Evolutionary conservation across 2,888 invertebrate genomes (phyloP), one percentile per base, ranked within the genome.

Genomic region (Platerodrilus igneus): DNA sequence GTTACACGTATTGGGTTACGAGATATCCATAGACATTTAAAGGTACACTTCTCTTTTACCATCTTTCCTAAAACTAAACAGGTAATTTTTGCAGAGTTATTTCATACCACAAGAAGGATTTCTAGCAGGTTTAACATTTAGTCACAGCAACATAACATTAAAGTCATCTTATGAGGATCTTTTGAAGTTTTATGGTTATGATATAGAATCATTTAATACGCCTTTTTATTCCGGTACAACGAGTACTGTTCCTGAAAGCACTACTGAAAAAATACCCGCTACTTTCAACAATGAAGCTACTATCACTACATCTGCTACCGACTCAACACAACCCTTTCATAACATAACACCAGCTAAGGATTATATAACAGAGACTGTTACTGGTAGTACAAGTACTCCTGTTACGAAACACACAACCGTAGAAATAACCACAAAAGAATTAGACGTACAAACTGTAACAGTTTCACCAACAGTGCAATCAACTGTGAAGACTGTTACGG

Each of bases 81-180:
- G 21, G 10, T 22, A n/a, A n/a, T 50, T 46, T 50, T 53, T 43
- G 43, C 72, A 85, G 89, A 88, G 85, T 31, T 89, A 89, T 62
- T 85, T 89, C 57, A 83, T 86, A 42, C 83, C 84, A 10, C 79
- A 81, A 55, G 86, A 89, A 59, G 88, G 88, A 21, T 88, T 88
- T 48, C 71, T 89, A 2, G 86, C 86, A 8, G 89, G 89, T 1
- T 67, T 89, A 41, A 85, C 85, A 5, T 70, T 90, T 22, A 89
- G 83, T 64, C 81, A 82, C 46, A 84, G 83, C 56, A 85, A 86
- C 59, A 82, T 87, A 0, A 81, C 79, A 3, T 76, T 90, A 28
- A 79, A 79, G 20, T 73, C 78, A n/a, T 79, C 79, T 46, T 89
- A 86, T 59, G 81, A 83, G 63, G 77, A 78, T 20, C 73, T 86